Percentiles rank a stretch among this genome's conserved stretches.
Evolutionary conservation across 2,113 vertebrate species (phyloP).

Genomic region (Pholis gunnellus): DNA sequence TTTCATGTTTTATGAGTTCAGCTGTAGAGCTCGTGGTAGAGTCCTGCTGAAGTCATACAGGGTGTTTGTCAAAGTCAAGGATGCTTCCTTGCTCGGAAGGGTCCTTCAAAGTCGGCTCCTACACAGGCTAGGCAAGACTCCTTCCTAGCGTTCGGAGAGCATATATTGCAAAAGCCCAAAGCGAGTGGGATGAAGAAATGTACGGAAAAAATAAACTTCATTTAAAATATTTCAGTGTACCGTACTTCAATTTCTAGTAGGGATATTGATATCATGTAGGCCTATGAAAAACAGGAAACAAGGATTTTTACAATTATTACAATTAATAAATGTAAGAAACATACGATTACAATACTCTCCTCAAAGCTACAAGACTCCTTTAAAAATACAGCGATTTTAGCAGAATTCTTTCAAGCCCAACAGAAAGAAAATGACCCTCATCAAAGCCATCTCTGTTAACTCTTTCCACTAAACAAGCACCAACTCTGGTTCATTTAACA

Average conservation of each 20-base stretch:
- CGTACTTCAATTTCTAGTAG: neutral
- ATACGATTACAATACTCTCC: neutral
- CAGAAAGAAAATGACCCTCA: neutral
- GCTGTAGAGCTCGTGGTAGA: neutral
- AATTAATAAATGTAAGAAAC: too few relatives aligned
- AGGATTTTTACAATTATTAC: neutral
- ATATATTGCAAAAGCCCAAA: neutral
- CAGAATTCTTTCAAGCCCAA: neutral
- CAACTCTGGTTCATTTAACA: neutral
- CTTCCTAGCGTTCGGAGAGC: neutral
- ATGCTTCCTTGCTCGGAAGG: neutral
- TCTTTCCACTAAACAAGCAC: neutral
- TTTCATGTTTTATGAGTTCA: constrained; percentile 4
- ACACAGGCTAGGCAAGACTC: neutral
- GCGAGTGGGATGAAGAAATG: too few relatives aligned
- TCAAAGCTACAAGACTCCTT: neutral
- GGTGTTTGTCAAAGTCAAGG: neutral
- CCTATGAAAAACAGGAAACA: neutral
- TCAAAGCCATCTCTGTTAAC: neutral
- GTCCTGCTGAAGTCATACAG: neutral
- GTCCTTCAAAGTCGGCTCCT: neutral
- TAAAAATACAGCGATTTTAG: neutral
- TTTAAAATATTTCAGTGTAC: too few relatives aligned
- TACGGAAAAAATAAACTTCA: too few relatives aligned
- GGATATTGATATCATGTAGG: neutral